These are phyloP conservation scores for Halocynthia roretzi DNA, from an alignment of 23 tunicate species.

Conservation along the genomic window DNA sequence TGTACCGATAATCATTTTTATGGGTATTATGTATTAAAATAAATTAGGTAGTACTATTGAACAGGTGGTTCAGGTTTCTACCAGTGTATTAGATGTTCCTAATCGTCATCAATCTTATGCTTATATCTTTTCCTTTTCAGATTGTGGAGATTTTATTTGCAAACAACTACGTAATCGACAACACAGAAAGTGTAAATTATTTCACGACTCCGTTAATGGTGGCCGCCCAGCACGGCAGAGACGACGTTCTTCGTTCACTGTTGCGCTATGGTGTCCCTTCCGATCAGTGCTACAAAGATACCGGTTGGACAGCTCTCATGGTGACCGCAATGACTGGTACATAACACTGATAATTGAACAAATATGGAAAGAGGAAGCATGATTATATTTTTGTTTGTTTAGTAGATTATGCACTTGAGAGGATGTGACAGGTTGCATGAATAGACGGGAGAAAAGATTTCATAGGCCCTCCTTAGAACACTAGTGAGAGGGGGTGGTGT, in stretches of 20 bases:
- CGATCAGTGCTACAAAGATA: conserved; percentile 51
- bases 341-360: not conserved
- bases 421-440: not conserved
- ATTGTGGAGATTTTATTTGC: conserved; percentile 58
- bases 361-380: not conserved
- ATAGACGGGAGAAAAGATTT: too few relatives aligned
- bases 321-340: conserved; percentile 79
- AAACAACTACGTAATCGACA: conserved; percentile 34
- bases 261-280: conserved; percentile 58
- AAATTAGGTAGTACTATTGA: too few relatives aligned
- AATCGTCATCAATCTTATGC: too few relatives aligned
- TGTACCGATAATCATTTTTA: too few relatives aligned
- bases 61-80: too few relatives aligned
- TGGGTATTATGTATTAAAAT: too few relatives aligned
- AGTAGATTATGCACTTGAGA: not conserved
- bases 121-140: conserved; percentile 7
- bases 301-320: conserved; percentile 93
- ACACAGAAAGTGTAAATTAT: conserved; percentile 24
- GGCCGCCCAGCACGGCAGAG: conserved; percentile 73
- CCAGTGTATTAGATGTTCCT: too few relatives aligned
- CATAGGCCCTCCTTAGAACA: too few relatives aligned
- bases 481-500: too few relatives aligned
- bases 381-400: not conserved
- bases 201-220: conserved; percentile 60
- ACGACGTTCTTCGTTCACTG: conserved; percentile 57